phyloP scores from a whole-genome alignment of 1,140 invertebrate species.

The Bombyx mori region DNA sequence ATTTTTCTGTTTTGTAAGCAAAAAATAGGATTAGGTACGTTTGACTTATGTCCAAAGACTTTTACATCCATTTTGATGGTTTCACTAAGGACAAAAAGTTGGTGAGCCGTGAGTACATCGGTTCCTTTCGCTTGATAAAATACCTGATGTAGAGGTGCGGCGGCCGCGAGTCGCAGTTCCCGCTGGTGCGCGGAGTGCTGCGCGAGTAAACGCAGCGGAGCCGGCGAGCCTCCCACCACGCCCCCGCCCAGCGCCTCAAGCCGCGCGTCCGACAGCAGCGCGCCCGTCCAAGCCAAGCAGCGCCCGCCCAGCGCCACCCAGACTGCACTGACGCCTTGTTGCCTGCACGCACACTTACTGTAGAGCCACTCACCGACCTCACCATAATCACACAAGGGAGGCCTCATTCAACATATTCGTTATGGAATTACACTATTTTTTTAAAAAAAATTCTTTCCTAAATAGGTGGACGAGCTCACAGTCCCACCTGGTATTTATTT shows the following conservation, averaged over 20 bases:
- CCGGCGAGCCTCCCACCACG: constrained; percentile 35
- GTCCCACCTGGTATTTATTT: too few species aligned
- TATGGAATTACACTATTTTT: too few species aligned
- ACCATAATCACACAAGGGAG: neutral
- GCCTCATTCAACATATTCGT: too few species aligned
- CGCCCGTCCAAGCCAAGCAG: constrained; percentile 65
- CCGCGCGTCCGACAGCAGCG: constrained; percentile 73
- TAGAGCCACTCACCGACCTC: neutral
- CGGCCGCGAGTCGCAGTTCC: constrained; percentile 39
- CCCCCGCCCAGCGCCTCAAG: constrained; percentile 63
- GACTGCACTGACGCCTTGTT: constrained; percentile 62
- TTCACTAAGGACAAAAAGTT: too few species aligned
- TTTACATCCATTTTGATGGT: too few species aligned
- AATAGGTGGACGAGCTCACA: too few species aligned
- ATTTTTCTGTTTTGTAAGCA: too few species aligned
- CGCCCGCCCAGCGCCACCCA: constrained; percentile 66
- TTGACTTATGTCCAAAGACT: too few species aligned
- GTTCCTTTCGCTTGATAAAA: neutral
- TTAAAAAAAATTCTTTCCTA: too few species aligned
- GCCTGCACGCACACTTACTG: constrained; percentile 52
- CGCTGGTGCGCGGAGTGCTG: constrained; percentile 57
- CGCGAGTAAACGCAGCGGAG: constrained; percentile 30
- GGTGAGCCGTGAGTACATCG: too few species aligned
- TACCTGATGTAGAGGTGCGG: constrained; percentile 54
- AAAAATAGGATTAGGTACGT: too few species aligned